phyloP scores from a whole-genome alignment of 1,140 invertebrate genomes.

The Neodiprion fabricii region DNA sequence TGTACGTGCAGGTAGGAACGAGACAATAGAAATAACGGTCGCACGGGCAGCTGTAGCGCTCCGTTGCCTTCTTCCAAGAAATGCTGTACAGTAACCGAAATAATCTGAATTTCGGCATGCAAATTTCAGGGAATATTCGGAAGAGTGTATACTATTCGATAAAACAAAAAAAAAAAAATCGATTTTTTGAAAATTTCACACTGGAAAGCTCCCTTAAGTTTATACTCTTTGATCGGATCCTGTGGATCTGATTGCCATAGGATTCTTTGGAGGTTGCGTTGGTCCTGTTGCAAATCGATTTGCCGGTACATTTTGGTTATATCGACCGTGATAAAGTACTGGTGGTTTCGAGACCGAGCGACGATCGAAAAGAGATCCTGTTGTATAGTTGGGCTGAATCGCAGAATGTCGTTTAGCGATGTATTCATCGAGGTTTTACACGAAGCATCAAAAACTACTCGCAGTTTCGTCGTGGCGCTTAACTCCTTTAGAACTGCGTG shows the following conservation, averaged over 20 bases:
- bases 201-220: conserved; percentile 1
- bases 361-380: conserved; percentile 19
- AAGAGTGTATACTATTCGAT: conserved; percentile 7
- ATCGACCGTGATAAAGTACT: conserved; percentile 35
- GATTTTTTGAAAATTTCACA: no score
- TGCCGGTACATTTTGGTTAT: conserved; percentile 38
- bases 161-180: no score
- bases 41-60: no score
- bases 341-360: conserved; percentile 41
- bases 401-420: conserved; percentile 41
- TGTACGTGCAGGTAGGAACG: no score
- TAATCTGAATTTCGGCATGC: no score
- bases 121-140: no score
- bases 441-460: conserved; percentile 48
- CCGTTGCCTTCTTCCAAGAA: no score
- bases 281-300: conserved; percentile 30
- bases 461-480: conserved; percentile 33
- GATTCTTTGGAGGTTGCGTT: conserved; percentile 41
- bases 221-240: conserved; percentile 26
- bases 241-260: conserved; percentile 31
- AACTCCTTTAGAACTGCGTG: conserved; percentile 35
- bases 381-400: conserved; percentile 30
- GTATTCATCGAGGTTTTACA: conserved; percentile 28
- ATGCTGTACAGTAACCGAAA: no score
- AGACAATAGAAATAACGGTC: no score